A percentile compares a stretch with the other conserved stretches of the same genome.
phyloP scores from a whole-genome alignment of 2,113 vertebrate genomes.

The Megalops atlanticus region DNA sequence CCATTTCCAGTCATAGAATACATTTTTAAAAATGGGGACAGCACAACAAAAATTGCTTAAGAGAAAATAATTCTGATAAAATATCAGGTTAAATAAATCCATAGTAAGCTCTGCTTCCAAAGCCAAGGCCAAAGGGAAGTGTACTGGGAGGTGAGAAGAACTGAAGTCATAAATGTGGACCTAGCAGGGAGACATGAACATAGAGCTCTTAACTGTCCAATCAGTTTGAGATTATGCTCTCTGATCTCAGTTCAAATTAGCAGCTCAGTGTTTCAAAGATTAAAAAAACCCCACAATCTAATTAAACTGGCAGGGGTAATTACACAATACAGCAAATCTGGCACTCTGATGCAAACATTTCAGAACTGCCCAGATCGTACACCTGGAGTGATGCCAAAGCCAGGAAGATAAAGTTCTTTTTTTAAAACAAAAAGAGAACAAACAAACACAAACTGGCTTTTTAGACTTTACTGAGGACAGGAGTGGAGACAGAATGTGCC shows the following conservation, averaged over 20 bases:
- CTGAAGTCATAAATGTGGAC: background rate
- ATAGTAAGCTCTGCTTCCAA: background rate
- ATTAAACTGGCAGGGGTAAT: background rate
- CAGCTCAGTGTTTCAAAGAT: background rate
- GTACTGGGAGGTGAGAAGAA: background rate
- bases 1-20: conserved; percentile 3
- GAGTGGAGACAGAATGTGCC: background rate
- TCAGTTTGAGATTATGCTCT: background rate
- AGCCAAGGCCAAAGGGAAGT: background rate
- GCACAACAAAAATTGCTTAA: too few relatives aligned
- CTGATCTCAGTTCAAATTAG: background rate
- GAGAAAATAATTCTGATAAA: too few relatives aligned
- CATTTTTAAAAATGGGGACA: background rate
- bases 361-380: background rate
- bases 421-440: background rate
- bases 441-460: background rate
- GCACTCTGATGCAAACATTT: background rate
- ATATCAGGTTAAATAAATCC: too few relatives aligned
- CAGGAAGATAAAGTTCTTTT: background rate
- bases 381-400: background rate
- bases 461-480: background rate
- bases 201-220: background rate
- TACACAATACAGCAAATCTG: background rate
- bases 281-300: background rate
- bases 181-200: background rate